These are phyloP conservation scores for Hofmannophila pseudospretella DNA, from an alignment of 2,888 invertebrate genomes.

Conservation along the genomic window DNA sequence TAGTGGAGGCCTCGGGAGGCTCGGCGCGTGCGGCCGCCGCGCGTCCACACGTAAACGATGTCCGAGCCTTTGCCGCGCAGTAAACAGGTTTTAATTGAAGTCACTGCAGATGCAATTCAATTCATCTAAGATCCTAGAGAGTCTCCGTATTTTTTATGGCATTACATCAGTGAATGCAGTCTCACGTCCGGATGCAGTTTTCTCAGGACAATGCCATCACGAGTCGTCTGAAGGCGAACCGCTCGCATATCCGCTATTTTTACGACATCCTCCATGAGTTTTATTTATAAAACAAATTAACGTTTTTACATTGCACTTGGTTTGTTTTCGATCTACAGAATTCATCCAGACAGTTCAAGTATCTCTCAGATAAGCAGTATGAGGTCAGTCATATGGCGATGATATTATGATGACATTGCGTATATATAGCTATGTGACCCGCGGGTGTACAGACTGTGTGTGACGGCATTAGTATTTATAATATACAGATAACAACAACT, in stretches of 20 bases:
- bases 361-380: no score
- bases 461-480: no score
- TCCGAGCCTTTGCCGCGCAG: constrained; percentile 26
- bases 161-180: neutral
- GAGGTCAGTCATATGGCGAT: no score
- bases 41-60: constrained; percentile 56
- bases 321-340: no score
- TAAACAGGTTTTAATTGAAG: constrained; percentile 40
- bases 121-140: constrained; percentile 51
- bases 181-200: constrained; percentile 7
- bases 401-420: no score
- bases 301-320: no score
- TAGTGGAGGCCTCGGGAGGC: constrained; percentile 45
- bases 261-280: neutral
- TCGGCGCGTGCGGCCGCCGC: neutral
- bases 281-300: no score
- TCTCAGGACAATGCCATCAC: constrained; percentile 9
- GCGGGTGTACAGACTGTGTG: no score
- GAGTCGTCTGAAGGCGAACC: constrained; percentile 7
- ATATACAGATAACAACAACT: no score
- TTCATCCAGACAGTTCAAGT: no score
- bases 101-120: constrained; percentile 26
- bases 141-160: constrained; percentile 42
- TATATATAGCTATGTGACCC: no score
- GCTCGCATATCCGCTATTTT: constrained; percentile 9